Evolutionary conservation across 2,113 vertebrate species (phyloP).

Genomic region (Bathybates hornii): DNA sequence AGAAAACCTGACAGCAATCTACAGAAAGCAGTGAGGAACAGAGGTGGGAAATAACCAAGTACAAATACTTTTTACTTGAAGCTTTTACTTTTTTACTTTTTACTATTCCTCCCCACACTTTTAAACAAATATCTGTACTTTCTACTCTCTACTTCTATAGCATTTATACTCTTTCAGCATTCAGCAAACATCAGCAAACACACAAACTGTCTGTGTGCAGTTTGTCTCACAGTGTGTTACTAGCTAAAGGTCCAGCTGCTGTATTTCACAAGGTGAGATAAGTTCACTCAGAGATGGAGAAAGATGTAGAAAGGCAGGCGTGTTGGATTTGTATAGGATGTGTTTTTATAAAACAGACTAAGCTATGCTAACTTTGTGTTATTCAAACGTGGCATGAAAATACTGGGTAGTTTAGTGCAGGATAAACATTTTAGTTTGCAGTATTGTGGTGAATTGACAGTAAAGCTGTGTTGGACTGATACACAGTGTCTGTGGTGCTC

Average conservation of each 20-base stretch:
- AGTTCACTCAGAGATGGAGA: background rate
- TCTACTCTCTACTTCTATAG: background rate
- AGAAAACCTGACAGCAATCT: background rate
- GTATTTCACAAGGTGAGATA: background rate
- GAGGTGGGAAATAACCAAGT: background rate
- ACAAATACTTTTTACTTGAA: background rate
- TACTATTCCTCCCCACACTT: background rate
- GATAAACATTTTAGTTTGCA: background rate
- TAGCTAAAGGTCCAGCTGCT: background rate
- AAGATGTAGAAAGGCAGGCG: background rate
- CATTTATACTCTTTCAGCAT: background rate
- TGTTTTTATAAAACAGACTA: background rate
- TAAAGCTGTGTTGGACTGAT: background rate
- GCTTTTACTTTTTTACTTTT: background rate
- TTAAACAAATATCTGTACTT: background rate
- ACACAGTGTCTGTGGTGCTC: background rate
- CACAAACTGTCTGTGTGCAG: background rate
- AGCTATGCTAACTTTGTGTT: background rate
- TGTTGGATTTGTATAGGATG: background rate
- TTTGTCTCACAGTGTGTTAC: background rate
- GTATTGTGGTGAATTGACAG: background rate
- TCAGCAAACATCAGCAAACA: background rate
- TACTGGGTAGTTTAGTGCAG: background rate
- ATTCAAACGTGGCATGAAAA: background rate
- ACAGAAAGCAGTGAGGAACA: background rate